Evolutionary conservation across 2,797 vertebrate species (phyloP).

Genomic region (Mionectes olivaceus): DNA sequence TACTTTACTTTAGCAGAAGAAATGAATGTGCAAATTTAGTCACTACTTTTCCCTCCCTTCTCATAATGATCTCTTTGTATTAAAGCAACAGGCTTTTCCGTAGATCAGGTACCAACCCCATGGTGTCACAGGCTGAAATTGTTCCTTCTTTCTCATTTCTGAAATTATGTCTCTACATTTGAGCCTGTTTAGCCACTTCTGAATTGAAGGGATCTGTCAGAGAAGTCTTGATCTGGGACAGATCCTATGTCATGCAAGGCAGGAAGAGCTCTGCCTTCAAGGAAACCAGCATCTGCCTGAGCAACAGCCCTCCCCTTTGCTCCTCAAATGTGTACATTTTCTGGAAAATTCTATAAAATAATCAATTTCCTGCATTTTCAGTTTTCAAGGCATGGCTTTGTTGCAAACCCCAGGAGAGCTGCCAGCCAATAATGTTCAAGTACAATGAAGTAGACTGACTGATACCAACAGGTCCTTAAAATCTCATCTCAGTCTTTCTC

Average conservation of each 20-base stretch:
- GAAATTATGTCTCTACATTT: background rate
- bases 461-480: background rate
- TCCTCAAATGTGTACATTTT: background rate
- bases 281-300: background rate
- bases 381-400: background rate
- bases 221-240: background rate
- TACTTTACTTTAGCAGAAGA: constrained; percentile 44
- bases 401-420: background rate
- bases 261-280: background rate
- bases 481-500: background rate
- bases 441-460: background rate
- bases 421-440: background rate
- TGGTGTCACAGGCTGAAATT: background rate
- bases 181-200: background rate
- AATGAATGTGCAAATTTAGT: constrained; percentile 51
- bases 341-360: background rate
- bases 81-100: constrained; percentile 23
- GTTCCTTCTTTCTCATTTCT: constrained; percentile 12
- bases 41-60: constrained; percentile 26
- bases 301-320: background rate
- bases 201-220: background rate
- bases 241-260: background rate
- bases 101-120: background rate
- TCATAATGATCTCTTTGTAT: constrained; percentile 62
- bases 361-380: background rate